Evolutionary conservation across 2,113 vertebrate species (phyloP).

Genomic region (Corythaeola cristata): DNA sequence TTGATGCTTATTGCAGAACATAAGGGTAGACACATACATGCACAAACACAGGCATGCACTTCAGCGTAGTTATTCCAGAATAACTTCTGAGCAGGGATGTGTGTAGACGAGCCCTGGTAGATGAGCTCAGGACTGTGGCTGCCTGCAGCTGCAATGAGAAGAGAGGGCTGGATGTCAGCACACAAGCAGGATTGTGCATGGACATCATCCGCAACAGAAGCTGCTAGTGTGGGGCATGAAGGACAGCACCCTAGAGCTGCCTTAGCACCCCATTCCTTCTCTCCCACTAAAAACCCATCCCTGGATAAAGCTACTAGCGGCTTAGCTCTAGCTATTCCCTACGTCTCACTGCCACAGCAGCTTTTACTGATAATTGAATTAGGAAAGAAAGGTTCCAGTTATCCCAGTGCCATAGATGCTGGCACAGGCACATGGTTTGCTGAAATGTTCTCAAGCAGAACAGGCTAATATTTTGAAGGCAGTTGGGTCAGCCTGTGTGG

Average conservation of each 20-base stretch:
- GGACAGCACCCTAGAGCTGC: not conserved
- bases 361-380: not conserved
- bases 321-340: not conserved
- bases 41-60: not conserved
- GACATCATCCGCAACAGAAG: not conserved
- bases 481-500: not conserved
- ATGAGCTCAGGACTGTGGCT: not conserved
- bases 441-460: not conserved
- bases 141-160: not conserved
- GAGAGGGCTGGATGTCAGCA: not conserved
- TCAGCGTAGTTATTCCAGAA: not conserved
- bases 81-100: not conserved
- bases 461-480: not conserved
- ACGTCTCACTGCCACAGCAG: not conserved
- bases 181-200: accelerated
- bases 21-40: not conserved
- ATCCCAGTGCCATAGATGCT: not conserved
- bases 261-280: slow-evolving; percentile 1
- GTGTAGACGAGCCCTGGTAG: not conserved
- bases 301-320: not conserved
- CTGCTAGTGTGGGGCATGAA: accelerated
- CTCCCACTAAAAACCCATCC: not conserved
- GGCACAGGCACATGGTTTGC: not conserved
- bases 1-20: not conserved
- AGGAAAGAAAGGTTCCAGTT: not conserved